Base-by-base conservation (phyloP, 23 tunicate genomes). In the Ascidia mentula region DNA sequence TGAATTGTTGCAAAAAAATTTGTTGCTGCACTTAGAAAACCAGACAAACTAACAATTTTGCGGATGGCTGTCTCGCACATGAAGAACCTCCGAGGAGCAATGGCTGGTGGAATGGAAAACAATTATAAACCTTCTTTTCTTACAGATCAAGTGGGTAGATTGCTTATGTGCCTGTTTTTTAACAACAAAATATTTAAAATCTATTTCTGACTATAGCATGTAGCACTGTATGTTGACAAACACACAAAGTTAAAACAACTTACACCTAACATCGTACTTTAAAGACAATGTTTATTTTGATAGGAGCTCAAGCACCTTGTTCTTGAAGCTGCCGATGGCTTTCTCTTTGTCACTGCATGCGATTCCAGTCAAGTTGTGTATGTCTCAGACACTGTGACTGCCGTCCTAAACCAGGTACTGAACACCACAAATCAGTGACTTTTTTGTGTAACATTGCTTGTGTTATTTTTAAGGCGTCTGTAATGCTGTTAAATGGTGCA, bases 1-100 rank as follows among this genome's bases (percentile, higher is more conserved):
- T 69, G 73, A 18, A 9, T 42, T 42, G 53, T 42, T 53, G 65
- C 24, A 28, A 9, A 3, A 39, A 2, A 4, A 53, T 32, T 46
- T 37, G 4, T 46, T 61, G 72, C 28, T 26, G 4, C 24, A 9
- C 5, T 31, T 32, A 93, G 98, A 80, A 93, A 93, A 84, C 98
- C 98, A 0, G 98, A 93, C 85, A 93, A 93, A 40, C 77, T 93
- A 72, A 93, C 98, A 22, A 93, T 93, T n/a, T 84, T 93, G 42
- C 87, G 98, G 6, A 93, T 93, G 98, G 98, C 98, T 13, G 98
- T 93, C 18, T 78, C 98, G 28, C 98, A 93, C 83, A 93, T 93
- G 98, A 93, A 93, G 73, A 89, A 93, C 34, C 53, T 93, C 33
- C 72, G 98, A 46, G 98, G 93, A 0, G 69, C 89, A 3, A 80